phyloP scores from a whole-genome alignment of 2,797 vertebrate species.

The Halcyon chelicuti region DNA sequence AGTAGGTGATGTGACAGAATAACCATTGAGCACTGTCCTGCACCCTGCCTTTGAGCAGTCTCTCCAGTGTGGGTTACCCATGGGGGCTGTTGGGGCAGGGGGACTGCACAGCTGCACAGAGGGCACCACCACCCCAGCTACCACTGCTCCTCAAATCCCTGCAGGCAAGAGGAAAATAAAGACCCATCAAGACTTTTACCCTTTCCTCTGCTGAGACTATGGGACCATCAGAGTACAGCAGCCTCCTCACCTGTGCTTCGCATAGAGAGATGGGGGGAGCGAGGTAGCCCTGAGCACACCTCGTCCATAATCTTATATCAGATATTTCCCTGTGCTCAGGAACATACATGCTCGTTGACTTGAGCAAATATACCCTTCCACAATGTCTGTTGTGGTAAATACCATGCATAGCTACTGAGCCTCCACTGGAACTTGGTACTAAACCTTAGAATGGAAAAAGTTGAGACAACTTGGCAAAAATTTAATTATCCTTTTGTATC shows the following conservation, averaged over 20 bases:
- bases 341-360: fast-evolving
- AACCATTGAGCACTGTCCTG: neutral
- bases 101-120: fast-evolving
- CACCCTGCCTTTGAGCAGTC: neutral
- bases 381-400: neutral
- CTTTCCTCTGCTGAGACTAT: neutral
- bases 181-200: neutral
- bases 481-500: neutral
- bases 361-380: neutral
- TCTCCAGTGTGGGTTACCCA: neutral
- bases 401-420: neutral
- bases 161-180: neutral
- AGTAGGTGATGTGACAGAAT: too few species aligned
- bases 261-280: fast-evolving
- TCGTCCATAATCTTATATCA: neutral
- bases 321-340: neutral
- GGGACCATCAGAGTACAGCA: neutral
- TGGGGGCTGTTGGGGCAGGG: fast-evolving
- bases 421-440: neutral
- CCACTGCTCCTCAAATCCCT: neutral
- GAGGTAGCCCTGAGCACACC: neutral
- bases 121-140: neutral
- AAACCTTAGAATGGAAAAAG: neutral
- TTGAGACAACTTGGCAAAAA: neutral
- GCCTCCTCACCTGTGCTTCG: neutral